Conservation (phyloP, 2,888 invertebrate genomes). For the Thereva unica region DNA sequence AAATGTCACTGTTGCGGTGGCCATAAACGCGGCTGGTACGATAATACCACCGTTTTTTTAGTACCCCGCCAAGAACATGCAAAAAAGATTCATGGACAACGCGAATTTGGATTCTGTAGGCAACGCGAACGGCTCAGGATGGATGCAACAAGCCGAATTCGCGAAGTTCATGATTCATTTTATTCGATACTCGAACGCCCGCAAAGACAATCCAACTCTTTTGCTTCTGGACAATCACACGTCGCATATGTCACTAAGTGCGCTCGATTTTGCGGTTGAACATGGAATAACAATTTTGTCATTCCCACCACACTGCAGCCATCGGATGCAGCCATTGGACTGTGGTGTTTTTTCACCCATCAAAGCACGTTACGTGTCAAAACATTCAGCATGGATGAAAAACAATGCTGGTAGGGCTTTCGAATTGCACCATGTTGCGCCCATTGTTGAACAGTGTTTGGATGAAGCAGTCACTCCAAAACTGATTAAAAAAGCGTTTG, state of each 20-base stretch:
- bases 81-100: slow-evolving; percentile 3
- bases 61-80: slow-evolving; percentile 4
- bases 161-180: slow-evolving; percentile 8
- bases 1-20: not conserved
- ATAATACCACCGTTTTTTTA: slow-evolving; percentile 3
- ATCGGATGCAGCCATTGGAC: slow-evolving; percentile 22
- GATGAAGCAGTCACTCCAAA: not conserved
- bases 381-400: not conserved
- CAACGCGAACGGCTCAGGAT: not conserved
- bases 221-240: slow-evolving; percentile 44
- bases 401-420: not conserved
- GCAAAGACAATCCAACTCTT: slow-evolving; percentile 29
- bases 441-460: not conserved
- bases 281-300: slow-evolving; percentile 44
- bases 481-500: not conserved
- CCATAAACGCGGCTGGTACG: too few species aligned
- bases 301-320: slow-evolving; percentile 12
- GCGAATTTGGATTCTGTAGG: slow-evolving; percentile 1
- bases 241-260: slow-evolving; percentile 43
- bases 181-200: not conserved
- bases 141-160: not conserved
- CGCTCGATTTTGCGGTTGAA: slow-evolving; percentile 46
- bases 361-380: not conserved
- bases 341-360: not conserved
- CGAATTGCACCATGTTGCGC: not conserved